phyloP scores from a whole-genome alignment of 2,888 invertebrate species.

The Drosophila atroscutellata region DNA sequence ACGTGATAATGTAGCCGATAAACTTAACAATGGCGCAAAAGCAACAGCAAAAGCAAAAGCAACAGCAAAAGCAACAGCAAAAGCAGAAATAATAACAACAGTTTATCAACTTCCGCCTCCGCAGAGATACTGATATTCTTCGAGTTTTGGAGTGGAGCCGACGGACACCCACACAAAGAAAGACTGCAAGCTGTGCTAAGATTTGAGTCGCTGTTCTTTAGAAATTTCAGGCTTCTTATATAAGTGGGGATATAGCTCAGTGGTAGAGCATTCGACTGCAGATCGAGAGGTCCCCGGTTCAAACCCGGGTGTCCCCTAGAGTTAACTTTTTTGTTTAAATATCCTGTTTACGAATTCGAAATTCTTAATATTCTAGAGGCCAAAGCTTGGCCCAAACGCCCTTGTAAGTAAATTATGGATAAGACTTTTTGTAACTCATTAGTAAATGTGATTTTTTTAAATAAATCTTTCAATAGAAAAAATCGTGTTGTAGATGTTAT shows the following conservation, averaged over 20 bases:
- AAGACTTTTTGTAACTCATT: not conserved
- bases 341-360: not conserved
- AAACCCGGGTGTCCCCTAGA: constrained; percentile 77
- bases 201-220: constrained; percentile 39
- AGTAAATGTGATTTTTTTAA: not conserved
- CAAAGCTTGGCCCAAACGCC: not conserved
- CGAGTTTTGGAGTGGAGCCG: not conserved
- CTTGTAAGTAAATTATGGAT: not conserved
- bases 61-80: not conserved
- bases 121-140: constrained; percentile 4
- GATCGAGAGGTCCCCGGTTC: constrained; percentile 81
- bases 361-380: not conserved
- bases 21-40: constrained; percentile 28
- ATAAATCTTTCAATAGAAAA: not conserved
- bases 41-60: constrained; percentile 15
- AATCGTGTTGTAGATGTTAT: not conserved
- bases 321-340: constrained; percentile 26
- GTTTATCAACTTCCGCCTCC: constrained; percentile 65
- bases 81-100: constrained; percentile 14
- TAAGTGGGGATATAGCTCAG: constrained; percentile 77
- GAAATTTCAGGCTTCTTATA: constrained; percentile 40
- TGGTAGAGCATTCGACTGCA: constrained; percentile 81
- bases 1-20: constrained; percentile 56
- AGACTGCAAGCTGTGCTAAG: constrained; percentile 2
- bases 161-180: constrained; percentile 28